Conservation (phyloP, 2,113 vertebrate genomes). For the Poecilia latipinna region DNA sequence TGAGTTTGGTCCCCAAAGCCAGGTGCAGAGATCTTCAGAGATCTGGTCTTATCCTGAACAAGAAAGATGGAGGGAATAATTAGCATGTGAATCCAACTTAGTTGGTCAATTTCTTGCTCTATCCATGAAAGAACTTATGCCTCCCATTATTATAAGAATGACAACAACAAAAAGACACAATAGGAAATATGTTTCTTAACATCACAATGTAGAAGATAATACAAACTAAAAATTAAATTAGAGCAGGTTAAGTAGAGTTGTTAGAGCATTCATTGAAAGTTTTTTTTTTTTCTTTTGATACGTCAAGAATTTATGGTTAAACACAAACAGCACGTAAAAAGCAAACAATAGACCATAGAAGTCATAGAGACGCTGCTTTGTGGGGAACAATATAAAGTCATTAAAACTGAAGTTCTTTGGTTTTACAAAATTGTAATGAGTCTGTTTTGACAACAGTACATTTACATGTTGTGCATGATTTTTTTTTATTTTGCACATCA, state of each 20-base stretch:
- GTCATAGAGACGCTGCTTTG: neutral
- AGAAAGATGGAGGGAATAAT: slow-evolving; percentile 42
- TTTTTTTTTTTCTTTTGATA: neutral
- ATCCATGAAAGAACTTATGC: neutral
- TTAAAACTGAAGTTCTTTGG: neutral
- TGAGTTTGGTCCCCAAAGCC: slow-evolving; percentile 2
- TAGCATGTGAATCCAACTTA: slow-evolving; percentile 51
- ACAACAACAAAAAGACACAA: neutral
- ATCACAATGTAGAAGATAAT: too few species aligned
- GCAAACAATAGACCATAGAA: neutral
- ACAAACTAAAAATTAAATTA: too few species aligned
- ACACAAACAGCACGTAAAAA: too few species aligned
- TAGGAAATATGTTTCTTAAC: neutral
- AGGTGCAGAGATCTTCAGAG: slow-evolving; percentile 13
- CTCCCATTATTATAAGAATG: slow-evolving; percentile 17
- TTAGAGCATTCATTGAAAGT: neutral
- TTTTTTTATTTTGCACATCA: slow-evolving; percentile 12
- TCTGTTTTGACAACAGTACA: slow-evolving; percentile 34
- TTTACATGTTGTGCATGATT: slow-evolving; percentile 18
- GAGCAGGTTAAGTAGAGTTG: neutral
- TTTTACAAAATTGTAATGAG: neutral
- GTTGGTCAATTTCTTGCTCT: slow-evolving; percentile 17
- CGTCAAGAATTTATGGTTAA: neutral
- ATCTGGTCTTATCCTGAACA: slow-evolving; percentile 42
- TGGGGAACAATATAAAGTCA: neutral